These are phyloP conservation scores for Lathronympha strigana DNA, from an alignment of 2,888 invertebrate species.

Conservation along the genomic window DNA sequence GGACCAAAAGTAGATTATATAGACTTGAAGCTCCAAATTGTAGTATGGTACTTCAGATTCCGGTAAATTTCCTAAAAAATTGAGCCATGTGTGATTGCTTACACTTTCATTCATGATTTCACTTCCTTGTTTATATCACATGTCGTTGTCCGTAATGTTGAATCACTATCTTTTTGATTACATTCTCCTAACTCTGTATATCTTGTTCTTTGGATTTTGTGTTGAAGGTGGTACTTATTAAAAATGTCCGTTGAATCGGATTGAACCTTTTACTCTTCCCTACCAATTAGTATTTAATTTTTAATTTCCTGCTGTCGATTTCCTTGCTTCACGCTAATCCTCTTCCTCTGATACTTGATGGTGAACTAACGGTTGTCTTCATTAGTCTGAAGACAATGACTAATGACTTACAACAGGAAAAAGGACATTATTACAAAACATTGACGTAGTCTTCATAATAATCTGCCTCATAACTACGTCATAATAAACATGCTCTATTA, in stretches of 20 bases:
- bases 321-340: too few relatives aligned
- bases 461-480: neutral
- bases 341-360: too few relatives aligned
- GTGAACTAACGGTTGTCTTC: neutral
- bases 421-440: neutral
- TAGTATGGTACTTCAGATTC: constrained; percentile 1
- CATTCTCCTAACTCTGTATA: too few relatives aligned
- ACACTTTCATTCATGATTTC: neutral
- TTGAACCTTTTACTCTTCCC: neutral
- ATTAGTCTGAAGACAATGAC: neutral
- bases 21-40: constrained; percentile 8
- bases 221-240: too few relatives aligned
- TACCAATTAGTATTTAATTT: too few relatives aligned
- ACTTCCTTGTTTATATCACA: neutral
- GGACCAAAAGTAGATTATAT: neutral
- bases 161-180: neutral
- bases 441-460: neutral
- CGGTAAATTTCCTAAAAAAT: neutral
- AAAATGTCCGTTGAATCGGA: neutral
- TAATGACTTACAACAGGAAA: neutral
- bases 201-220: too few relatives aligned
- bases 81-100: neutral
- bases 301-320: too few relatives aligned
- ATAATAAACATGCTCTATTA: neutral
- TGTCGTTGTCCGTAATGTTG: neutral